Percentiles rank a stretch among this genome's conserved stretches.
Evolutionary conservation across 2,113 vertebrate species (phyloP).

Genomic region (Python bivittatus): DNA sequence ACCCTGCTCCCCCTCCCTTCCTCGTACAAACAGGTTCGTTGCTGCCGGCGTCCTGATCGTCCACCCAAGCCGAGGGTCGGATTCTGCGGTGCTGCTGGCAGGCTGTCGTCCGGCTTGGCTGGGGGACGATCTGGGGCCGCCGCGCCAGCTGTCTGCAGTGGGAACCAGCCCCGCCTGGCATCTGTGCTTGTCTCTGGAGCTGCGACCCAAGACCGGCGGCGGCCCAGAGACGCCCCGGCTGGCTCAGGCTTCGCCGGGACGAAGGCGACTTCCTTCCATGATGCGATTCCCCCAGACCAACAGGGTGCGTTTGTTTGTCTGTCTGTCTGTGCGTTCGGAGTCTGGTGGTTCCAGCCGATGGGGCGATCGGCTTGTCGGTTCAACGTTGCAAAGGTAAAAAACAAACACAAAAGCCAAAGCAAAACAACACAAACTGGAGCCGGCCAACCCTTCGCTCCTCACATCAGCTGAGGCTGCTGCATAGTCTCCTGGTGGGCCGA

Average conservation of each 20-base stretch:
- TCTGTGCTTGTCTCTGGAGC: slow-evolving; percentile 66
- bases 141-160: slow-evolving; percentile 73
- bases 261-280: not conserved
- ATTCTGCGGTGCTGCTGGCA: slow-evolving; percentile 58
- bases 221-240: not conserved
- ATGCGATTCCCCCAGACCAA: not conserved
- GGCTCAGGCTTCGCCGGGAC: slow-evolving; percentile 2
- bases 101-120: slow-evolving; percentile 66
- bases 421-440: not conserved
- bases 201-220: not conserved
- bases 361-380: not conserved
- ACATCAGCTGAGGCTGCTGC: slow-evolving; percentile 99
- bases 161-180: slow-evolving; percentile 76
- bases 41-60: slow-evolving; percentile 64
- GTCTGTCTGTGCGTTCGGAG: not conserved
- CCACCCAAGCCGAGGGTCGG: slow-evolving; percentile 73
- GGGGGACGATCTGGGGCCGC: slow-evolving; percentile 68
- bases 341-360: not conserved
- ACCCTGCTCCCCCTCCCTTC: slow-evolving; percentile 61
- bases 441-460: slow-evolving; percentile 62
- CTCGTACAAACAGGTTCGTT: slow-evolving; percentile 59
- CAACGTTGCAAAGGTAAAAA: not conserved
- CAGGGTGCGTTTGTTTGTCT: not conserved
- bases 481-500: slow-evolving; percentile 98
- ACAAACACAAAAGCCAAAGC: too few species aligned